Conservation (phyloP, 2,888 invertebrate genomes). For the Hofmannophila pseudospretella region DNA sequence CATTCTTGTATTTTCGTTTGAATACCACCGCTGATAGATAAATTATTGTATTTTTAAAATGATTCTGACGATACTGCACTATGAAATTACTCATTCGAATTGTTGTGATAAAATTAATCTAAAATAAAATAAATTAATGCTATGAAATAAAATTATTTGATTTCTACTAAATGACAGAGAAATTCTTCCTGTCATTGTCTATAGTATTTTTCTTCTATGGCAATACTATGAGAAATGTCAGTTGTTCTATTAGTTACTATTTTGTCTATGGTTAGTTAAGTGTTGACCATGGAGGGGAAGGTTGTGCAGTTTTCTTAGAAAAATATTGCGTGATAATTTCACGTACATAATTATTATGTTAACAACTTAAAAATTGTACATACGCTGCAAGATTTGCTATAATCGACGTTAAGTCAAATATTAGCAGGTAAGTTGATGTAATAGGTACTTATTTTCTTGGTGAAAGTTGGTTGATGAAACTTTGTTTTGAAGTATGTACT, state of each 20-base stretch:
- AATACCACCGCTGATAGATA: not conserved
- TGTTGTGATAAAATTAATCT: not conserved
- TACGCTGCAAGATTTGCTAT: conserved; percentile 40
- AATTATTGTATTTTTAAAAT: conserved; percentile 4
- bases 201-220: not conserved
- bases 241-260: not conserved
- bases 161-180: conserved; percentile 1
- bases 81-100: not conserved
- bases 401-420: conserved; percentile 28
- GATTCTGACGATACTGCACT: not conserved
- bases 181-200: not conserved
- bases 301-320: conserved; percentile 31
- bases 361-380: conserved; percentile 27
- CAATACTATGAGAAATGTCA: conserved; percentile 4
- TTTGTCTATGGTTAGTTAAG: conserved; percentile 33
- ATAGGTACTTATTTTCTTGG: conserved; percentile 27
- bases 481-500: not conserved
- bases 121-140: not conserved
- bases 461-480: conserved; percentile 45
- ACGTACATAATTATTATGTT: conserved; percentile 46
- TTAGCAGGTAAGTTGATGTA: conserved; percentile 42
- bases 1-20: conserved; percentile 21
- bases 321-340: conserved; percentile 35
- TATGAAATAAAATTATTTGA: conserved; percentile 1
- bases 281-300: conserved; percentile 40